Percentiles rank a stretch among this genome's conserved stretches.
These are phyloP conservation scores for Cantharis rufa DNA, from an alignment of 2,888 invertebrate species.

Conservation along the genomic window DNA sequence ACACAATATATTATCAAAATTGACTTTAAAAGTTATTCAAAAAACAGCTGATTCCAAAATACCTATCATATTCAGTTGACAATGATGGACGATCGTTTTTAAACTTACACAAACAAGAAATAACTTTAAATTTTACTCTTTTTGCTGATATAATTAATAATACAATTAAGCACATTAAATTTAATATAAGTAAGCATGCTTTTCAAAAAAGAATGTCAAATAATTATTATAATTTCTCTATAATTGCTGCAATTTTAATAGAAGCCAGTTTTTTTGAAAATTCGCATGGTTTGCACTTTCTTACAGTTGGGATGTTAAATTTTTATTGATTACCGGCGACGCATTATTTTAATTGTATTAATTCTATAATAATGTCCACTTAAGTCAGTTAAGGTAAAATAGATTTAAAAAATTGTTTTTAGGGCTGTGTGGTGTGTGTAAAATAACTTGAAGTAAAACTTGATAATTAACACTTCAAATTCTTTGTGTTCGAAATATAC, in stretches of 20 bases:
- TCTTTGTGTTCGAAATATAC: too few species aligned
- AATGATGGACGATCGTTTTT: not conserved
- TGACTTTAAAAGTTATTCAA: not conserved
- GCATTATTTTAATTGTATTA: too few species aligned
- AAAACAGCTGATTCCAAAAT: slow-evolving; percentile 2
- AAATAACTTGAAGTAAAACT: too few species aligned
- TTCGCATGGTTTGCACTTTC: not conserved
- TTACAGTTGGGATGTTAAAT: too few species aligned
- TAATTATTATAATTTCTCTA: not conserved
- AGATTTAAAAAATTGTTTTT: too few species aligned
- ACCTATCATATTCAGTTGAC: not conserved
- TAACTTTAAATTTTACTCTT: not conserved
- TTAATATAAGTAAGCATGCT: not conserved
- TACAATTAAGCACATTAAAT: not conserved
- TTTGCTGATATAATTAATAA: not conserved
- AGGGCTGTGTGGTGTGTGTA: too few species aligned
- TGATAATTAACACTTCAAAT: too few species aligned
- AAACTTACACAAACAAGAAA: not conserved
- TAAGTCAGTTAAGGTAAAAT: too few species aligned
- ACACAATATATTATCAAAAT: not conserved
- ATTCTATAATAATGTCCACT: too few species aligned
- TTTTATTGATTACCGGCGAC: too few species aligned
- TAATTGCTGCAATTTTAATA: not conserved
- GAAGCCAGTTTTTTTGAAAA: not conserved
- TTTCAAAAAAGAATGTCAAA: not conserved